Evolutionary conservation across 1,140 invertebrate species (phyloP).

Genomic region (Zaprionus kolodkinae): DNA sequence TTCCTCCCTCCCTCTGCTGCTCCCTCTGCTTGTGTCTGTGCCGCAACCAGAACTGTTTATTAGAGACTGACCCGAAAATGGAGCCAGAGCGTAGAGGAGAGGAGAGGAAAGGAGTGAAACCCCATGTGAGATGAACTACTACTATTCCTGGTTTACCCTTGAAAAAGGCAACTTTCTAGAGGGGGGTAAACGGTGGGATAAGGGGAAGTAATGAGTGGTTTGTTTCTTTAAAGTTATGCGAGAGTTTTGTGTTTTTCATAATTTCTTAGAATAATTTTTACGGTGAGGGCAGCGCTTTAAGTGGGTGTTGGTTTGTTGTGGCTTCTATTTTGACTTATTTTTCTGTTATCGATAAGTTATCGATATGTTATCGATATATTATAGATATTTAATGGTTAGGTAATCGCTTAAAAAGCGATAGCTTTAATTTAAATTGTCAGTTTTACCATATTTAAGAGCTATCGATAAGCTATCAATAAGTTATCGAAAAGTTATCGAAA

Average conservation of each 20-base stretch:
- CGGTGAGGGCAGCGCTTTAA: not conserved
- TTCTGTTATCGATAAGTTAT: conserved; percentile 5
- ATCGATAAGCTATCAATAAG: not conserved
- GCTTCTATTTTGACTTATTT: not conserved
- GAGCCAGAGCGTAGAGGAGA: no score
- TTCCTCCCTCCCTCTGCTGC: not conserved
- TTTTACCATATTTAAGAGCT: no score
- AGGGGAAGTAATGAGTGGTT: no score
- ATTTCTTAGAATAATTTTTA: not conserved
- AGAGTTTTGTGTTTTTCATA: conserved; percentile 2
- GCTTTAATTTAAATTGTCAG: no score
- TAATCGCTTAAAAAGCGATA: no score
- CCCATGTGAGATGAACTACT: conserved; percentile 39
- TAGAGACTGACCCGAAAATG: conserved; percentile 72
- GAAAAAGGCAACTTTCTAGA: conserved; percentile 1
- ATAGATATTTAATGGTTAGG: not conserved
- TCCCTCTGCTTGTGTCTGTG: not conserved
- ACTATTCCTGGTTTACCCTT: conserved; percentile 33
- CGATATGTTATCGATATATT: not conserved
- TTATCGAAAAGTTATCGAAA: not conserved
- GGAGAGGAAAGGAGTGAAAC: conserved; percentile 45
- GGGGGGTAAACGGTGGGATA: accelerated
- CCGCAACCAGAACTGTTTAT: conserved; percentile 54
- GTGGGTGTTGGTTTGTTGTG: not conserved
- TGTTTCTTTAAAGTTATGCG: not conserved